A percentile compares a stretch with the other conserved stretches of the same genome.
Conservation (phyloP, 2,888 invertebrate species). For the Ormyrus rosae region DNA sequence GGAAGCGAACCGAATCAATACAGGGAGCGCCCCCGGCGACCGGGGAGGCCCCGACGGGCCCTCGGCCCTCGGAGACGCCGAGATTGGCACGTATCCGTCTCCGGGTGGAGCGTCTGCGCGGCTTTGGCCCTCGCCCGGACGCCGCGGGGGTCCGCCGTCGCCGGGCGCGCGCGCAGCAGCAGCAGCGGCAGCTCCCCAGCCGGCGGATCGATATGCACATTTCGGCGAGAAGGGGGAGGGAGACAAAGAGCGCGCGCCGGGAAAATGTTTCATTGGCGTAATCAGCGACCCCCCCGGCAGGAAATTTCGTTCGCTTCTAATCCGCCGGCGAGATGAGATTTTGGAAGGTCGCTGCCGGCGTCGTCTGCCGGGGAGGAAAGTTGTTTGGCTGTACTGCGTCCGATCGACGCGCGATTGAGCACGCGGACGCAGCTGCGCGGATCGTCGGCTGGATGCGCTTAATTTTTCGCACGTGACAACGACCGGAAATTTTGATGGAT, state of each 20-base stretch:
- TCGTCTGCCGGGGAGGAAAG: not conserved
- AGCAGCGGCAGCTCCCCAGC: too few relatives aligned
- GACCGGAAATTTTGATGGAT: too few relatives aligned
- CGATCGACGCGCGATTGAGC: too few relatives aligned
- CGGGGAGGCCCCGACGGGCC: not conserved
- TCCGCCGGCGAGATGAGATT: not conserved
- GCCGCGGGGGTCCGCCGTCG: slow-evolving; percentile 9
- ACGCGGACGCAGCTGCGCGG: too few relatives aligned
- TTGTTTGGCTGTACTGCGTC: too few relatives aligned
- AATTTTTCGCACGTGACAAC: too few relatives aligned
- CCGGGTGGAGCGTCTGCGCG: not conserved
- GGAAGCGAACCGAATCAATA: too few relatives aligned
- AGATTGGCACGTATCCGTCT: not conserved
- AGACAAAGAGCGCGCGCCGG: not conserved
- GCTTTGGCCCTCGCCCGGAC: not conserved
- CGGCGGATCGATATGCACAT: slow-evolving; percentile 38
- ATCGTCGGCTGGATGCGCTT: too few relatives aligned
- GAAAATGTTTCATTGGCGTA: too few relatives aligned
- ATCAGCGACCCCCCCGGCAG: too few relatives aligned
- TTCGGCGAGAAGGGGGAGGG: not conserved
- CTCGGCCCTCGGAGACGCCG: not conserved
- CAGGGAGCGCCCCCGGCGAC: too few relatives aligned
- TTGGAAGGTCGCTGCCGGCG: not conserved
- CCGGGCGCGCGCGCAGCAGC: not conserved
- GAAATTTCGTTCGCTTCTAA: not conserved